Evolutionary conservation across 2,888 invertebrate species (phyloP).

Genomic region (Seira musarum): DNA sequence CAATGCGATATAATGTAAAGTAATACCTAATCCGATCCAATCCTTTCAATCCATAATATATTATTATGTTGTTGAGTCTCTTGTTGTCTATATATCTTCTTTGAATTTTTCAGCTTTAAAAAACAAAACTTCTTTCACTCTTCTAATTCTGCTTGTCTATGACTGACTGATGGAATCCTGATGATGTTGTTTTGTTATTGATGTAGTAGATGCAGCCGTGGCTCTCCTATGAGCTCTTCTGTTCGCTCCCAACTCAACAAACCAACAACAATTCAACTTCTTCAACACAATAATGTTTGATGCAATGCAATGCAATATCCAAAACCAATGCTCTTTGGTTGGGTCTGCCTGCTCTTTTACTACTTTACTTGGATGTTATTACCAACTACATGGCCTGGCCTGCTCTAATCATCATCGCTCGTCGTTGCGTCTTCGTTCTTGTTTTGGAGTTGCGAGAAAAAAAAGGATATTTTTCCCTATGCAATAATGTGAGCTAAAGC

Average conservation of each 20-base stretch:
- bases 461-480: not conserved
- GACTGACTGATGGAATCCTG: conserved; percentile 49
- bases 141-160: conserved; percentile 18
- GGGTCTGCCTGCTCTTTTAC: conserved; percentile 36
- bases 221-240: conserved; percentile 8
- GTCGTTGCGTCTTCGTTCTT: conserved; percentile 13
- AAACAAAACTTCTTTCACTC: conserved; percentile 31
- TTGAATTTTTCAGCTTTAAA: not conserved
- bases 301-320: not conserved
- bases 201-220: conserved; percentile 28
- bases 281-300: not conserved
- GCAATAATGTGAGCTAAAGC: not conserved
- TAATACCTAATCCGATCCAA: conserved; percentile 44
- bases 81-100: conserved; percentile 11
- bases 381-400: conserved; percentile 32
- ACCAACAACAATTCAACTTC: no score
- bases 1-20: no score
- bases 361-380: conserved; percentile 36
- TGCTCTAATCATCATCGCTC: conserved; percentile 43
- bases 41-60: conserved; percentile 44
- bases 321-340: not conserved
- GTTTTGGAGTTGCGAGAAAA: conserved; percentile 18
- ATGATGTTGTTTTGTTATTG: conserved; percentile 41
- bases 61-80: conserved; percentile 17
- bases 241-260: conserved; percentile 21